Conservation (phyloP, 2,113 vertebrate species). For the Acrocephalus arundinaceus region DNA sequence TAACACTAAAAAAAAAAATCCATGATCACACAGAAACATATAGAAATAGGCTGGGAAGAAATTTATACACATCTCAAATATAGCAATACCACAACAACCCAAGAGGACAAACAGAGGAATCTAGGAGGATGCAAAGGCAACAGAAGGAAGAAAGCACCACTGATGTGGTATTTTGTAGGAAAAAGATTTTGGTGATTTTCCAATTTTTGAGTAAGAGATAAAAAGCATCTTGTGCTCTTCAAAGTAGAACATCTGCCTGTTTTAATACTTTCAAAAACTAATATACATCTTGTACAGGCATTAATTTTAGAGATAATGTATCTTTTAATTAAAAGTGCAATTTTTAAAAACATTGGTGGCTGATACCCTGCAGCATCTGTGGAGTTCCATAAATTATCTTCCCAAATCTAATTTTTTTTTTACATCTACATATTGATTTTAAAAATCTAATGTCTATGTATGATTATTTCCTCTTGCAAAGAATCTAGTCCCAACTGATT, state of each 20-base stretch:
- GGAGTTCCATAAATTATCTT: not conserved
- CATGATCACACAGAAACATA: not conserved
- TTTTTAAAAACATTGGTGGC: not conserved
- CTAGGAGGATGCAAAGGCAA: not conserved
- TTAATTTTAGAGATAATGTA: conserved; percentile 6
- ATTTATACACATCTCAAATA: not conserved
- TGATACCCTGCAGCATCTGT: not conserved
- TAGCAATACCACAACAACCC: rapidly evolving
- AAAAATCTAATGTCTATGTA: not conserved
- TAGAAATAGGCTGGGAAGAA: not conserved
- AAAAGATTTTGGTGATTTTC: not conserved
- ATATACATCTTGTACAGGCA: not conserved
- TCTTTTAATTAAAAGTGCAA: conserved; percentile 18
- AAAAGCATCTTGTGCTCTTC: not conserved
- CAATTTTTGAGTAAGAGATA: not conserved
- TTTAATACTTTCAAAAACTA: not conserved
- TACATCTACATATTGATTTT: not conserved
- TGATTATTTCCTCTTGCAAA: not conserved
- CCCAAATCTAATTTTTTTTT: not conserved
- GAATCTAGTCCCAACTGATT: not conserved
- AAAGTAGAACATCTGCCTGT: not conserved
- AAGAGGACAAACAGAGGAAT: not conserved
- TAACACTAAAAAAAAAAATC: not conserved
- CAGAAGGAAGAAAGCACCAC: not conserved
- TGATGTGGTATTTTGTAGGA: not conserved